Conservation (phyloP, 2,888 invertebrate genomes). For the Loripinus fragilis region DNA sequence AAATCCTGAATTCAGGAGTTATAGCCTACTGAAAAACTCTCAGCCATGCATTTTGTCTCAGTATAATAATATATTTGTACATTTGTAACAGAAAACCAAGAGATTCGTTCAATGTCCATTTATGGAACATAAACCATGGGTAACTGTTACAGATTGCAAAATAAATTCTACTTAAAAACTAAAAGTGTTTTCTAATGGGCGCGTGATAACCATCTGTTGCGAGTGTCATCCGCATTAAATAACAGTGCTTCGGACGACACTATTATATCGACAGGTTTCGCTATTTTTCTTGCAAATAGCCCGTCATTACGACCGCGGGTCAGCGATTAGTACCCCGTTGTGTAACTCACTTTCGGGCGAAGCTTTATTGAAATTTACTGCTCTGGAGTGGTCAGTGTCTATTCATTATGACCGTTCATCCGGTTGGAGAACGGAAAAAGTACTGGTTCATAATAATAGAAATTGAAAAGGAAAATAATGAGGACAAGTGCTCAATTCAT, state of each 20-base stretch:
- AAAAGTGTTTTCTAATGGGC: not conserved
- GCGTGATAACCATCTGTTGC: constrained; percentile 3
- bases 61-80: too few species aligned
- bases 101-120: constrained; percentile 2
- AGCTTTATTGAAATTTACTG: constrained; percentile 45
- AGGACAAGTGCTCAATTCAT: not conserved
- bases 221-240: constrained; percentile 5
- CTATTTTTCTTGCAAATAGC: constrained; percentile 12
- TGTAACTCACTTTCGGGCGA: constrained; percentile 21
- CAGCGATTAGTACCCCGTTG: constrained; percentile 20
- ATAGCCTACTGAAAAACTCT: too few species aligned
- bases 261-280: not conserved
- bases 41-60: too few species aligned
- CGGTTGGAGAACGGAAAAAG: not conserved
- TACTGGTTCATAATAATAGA: constrained; percentile 7
- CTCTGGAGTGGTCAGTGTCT: constrained; percentile 29
- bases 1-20: too few species aligned
- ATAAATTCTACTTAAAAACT: constrained; percentile 4
- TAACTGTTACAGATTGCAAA: not conserved
- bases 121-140: not conserved
- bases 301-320: constrained; percentile 20
- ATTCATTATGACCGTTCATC: constrained; percentile 23
- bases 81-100: not conserved
- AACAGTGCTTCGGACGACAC: constrained; percentile 5
- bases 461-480: constrained; percentile 14